Conservation (phyloP, 2,113 vertebrate genomes). For the Oxyura jamaicensis region DNA sequence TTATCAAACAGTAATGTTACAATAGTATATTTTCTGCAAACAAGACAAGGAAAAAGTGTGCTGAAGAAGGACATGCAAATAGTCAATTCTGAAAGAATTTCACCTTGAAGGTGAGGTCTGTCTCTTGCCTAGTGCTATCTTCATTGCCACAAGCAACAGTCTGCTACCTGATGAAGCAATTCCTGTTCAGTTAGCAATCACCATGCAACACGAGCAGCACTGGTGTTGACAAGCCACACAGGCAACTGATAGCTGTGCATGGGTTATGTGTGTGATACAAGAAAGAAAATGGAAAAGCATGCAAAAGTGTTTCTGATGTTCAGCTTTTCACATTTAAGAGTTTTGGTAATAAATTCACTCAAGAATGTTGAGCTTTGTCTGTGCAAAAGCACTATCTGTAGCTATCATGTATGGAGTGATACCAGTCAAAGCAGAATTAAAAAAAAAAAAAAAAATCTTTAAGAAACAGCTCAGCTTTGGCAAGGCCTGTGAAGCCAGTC, state of each 20-base stretch:
- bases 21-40: not conserved
- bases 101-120: not conserved
- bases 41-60: not conserved
- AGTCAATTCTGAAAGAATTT: not conserved
- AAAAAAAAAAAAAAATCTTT: not conserved
- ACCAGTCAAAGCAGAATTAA: not conserved
- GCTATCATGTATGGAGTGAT: not conserved
- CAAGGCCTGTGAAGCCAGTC: not conserved
- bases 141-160: not conserved
- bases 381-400: not conserved
- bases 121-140: not conserved
- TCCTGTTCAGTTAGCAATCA: not conserved
- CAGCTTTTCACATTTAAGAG: not conserved
- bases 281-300: not conserved
- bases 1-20: not conserved
- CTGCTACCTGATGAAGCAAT: not conserved
- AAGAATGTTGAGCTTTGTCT: not conserved
- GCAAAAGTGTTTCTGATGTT: not conserved
- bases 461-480: not conserved
- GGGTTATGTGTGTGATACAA: not conserved
- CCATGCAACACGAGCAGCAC: not conserved
- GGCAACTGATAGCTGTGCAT: not conserved
- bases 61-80: not conserved
- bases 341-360: not conserved
- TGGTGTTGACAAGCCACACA: not conserved